Evolutionary conservation across 2,113 vertebrate species (phyloP), one percentile per base, ranked within the genome.

Genomic region (Chionomys nivalis): DNA sequence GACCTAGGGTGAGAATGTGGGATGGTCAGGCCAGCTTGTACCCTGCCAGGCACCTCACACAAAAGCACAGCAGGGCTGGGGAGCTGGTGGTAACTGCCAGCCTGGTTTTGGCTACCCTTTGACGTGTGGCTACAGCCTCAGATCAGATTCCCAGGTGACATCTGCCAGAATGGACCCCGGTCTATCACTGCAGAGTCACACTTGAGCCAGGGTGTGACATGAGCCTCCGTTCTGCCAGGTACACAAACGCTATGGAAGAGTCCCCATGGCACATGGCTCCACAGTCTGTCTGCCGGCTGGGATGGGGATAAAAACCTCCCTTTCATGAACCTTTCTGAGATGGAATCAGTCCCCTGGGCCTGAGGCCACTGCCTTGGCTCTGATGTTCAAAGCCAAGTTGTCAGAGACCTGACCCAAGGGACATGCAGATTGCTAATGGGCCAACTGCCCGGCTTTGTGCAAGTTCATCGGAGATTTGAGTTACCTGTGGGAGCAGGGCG

Each of bases 151-250:
- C 52, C 5, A 8, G 81, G 21, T 31, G 7, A 31, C 44, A 42
- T 31, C n/a, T 12, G 0, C 8, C 0, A 7, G n/a, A 47, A 21
- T 4, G 44, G 17, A 12, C 8, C 5, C 58, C 8, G 0, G 47
- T 26, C 75, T 4, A 2, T 28, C 2, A 0, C 28, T 17, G 28
- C 61, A 16, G 61, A 65, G 10, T 23, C 78, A 66, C 63, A 26
- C 26, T 44, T 28, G 58, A 66, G 65, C 19, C 58, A 83, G 4
- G 8, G 82, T 44, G 81, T 65, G 82, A 65, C 0, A 6, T 10
- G 19, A 36, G 63, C 63, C 65, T 70, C 19, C 13, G n/a, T 49
- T n/a, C 86, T 72, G 33, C 47, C 36, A 55, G 47, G 68, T 26
- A 55, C 21, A 28, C 1, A 23, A 33, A 3, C 1, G 5, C 55